Evolutionary conservation across 2,113 vertebrate species (phyloP).

Genomic region (Philantomba maxwellii): DNA sequence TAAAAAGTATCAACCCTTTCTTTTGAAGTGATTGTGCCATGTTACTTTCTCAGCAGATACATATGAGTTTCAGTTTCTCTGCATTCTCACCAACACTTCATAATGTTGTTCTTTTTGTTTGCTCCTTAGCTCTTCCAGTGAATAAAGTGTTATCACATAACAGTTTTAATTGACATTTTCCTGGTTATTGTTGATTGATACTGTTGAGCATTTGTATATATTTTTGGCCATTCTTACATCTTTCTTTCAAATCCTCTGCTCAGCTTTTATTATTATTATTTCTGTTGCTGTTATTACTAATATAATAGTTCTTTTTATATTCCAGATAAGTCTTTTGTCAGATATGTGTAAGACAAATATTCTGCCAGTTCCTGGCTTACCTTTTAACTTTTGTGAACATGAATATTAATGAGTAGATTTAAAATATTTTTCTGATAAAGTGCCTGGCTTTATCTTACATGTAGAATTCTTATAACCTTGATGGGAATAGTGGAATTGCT

Average conservation of each 20-base stretch:
- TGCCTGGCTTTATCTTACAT: not conserved
- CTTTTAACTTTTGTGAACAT: not conserved
- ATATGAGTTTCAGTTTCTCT: not conserved
- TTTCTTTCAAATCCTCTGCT: not conserved
- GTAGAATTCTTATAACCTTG: not conserved
- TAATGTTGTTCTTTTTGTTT: not conserved
- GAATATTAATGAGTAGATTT: not conserved
- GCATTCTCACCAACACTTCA: not conserved
- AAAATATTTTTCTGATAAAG: not conserved
- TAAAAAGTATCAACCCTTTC: not conserved
- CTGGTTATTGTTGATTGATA: not conserved
- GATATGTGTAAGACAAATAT: not conserved
- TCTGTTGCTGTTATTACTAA: not conserved
- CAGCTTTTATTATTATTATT: not conserved
- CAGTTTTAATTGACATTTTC: not conserved
- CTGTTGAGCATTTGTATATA: not conserved
- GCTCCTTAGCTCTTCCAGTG: not conserved
- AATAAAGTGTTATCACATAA: not conserved
- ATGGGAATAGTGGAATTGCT: not conserved
- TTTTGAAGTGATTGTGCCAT: not conserved
- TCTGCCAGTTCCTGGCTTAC: not conserved
- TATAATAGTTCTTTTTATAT: not conserved
- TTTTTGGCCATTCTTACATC: not conserved
- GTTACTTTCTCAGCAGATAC: not conserved
- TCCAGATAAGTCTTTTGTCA: not conserved